A percentile compares a stretch with the other conserved stretches of the same genome.
Evolutionary conservation across 1,140 invertebrate genomes (phyloP).

Genomic region (Microplitis demolitor): DNA sequence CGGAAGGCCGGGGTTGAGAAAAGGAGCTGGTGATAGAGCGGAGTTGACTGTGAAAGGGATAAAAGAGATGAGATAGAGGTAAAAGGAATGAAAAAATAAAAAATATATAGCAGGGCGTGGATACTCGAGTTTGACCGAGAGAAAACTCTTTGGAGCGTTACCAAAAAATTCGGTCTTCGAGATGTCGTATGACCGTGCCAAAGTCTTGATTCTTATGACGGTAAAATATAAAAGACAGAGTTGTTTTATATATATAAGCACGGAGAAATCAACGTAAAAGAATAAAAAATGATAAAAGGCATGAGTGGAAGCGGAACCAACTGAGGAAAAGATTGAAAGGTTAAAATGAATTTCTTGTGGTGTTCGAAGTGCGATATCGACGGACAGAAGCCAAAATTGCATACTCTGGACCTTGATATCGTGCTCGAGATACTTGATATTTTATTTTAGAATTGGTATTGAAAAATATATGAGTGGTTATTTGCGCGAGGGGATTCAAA

Average conservation of each 20-base stretch:
- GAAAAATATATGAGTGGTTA: too few relatives aligned
- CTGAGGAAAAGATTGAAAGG: background rate
- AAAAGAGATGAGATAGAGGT: background rate
- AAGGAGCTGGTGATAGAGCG: constrained; percentile 12
- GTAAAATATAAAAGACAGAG: background rate
- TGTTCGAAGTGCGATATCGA: constrained; percentile 32
- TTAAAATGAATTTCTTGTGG: constrained; percentile 16
- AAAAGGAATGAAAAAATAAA: constrained; percentile 5
- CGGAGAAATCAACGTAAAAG: background rate
- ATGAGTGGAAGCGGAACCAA: background rate
- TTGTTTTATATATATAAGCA: background rate
- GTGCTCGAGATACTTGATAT: constrained; percentile 19
- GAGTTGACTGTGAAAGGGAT: background rate
- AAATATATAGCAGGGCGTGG: background rate
- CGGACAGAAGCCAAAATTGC: constrained; percentile 15
- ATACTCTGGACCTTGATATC: constrained; percentile 27
- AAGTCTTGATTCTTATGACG: constrained; percentile 16
- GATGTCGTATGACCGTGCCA: constrained; percentile 12
- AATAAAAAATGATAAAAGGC: constrained; percentile 1
- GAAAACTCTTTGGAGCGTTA: constrained; percentile 9
- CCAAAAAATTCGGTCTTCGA: constrained; percentile 13
- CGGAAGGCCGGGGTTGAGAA: background rate
- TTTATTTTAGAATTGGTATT: background rate
- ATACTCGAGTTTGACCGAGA: background rate
- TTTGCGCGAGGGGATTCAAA: background rate